These are phyloP conservation scores for Epinephelus coioides DNA, from an alignment of 2,797 vertebrate species.

Conservation along the genomic window DNA sequence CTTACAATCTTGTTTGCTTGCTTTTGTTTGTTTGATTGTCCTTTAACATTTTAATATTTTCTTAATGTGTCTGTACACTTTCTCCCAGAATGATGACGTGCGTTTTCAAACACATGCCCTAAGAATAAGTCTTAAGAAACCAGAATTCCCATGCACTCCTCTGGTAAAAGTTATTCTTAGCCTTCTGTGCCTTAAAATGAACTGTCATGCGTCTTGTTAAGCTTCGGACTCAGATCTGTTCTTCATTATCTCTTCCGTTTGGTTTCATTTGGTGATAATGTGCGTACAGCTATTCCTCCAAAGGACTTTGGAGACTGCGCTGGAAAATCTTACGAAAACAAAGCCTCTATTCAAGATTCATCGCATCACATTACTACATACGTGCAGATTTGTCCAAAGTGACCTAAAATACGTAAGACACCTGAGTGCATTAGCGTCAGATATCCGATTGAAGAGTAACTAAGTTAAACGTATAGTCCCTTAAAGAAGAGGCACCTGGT, in stretches of 20 bases:
- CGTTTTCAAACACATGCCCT: neutral
- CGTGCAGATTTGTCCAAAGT: neutral
- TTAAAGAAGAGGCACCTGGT: slow-evolving; percentile 7
- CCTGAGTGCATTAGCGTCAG: neutral
- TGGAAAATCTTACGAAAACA: slow-evolving; percentile 12
- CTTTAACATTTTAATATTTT: too few species aligned
- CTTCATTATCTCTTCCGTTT: slow-evolving; percentile 8
- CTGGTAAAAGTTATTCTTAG: slow-evolving; percentile 7
- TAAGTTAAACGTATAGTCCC: slow-evolving; percentile 21
- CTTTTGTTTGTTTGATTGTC: too few species aligned
- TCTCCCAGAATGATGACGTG: neutral
- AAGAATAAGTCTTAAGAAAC: neutral
- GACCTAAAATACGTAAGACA: neutral
- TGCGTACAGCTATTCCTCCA: neutral
- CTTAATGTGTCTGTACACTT: neutral
- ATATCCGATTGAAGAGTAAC: slow-evolving; percentile 9
- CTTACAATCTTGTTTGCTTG: too few species aligned
- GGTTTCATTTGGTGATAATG: slow-evolving; percentile 32
- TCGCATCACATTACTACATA: too few species aligned
- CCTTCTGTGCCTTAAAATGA: neutral
- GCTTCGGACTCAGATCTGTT: slow-evolving; percentile 21
- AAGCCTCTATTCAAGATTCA: neutral
- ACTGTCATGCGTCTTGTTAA: neutral
- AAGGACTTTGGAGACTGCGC: neutral
- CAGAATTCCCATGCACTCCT: neutral